Evolutionary conservation across 2,888 invertebrate species (phyloP).

Genomic region (Aphodius granarius): DNA sequence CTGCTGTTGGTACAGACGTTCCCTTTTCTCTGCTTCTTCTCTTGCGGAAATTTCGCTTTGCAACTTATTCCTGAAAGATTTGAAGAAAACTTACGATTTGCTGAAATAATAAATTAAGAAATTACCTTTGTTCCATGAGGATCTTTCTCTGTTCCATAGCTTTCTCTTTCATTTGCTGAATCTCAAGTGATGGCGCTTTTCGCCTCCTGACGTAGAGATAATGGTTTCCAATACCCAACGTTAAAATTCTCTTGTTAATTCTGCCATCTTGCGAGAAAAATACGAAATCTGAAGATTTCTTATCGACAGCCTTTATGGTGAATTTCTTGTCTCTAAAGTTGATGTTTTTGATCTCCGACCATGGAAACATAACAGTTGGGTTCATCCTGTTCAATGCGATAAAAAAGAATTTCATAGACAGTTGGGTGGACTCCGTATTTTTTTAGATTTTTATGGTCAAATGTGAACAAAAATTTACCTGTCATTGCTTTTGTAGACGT

Average conservation of each 20-base stretch:
- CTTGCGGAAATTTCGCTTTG: conserved; percentile 89
- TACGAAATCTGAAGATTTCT: conserved; percentile 97
- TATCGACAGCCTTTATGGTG: conserved; percentile 98
- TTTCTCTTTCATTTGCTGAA: conserved; percentile 99
- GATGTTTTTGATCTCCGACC: conserved; percentile 99
- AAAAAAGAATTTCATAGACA: not conserved
- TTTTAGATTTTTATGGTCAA: no score
- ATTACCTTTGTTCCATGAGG: conserved; percentile 85
- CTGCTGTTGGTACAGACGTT: conserved; percentile 92
- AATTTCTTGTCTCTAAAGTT: conserved; percentile 99
- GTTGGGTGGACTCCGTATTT: no score
- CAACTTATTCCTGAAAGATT: conserved; percentile 73
- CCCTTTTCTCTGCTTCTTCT: conserved; percentile 93
- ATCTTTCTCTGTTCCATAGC: conserved; percentile 90
- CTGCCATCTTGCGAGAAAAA: conserved; percentile 95
- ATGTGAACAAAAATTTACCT: conserved; percentile 69
- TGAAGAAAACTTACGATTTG: not conserved
- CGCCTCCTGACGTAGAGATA: conserved; percentile 97
- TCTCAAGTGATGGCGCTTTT: conserved; percentile 98
- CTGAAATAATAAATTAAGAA: not conserved
- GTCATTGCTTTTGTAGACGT: conserved; percentile 97
- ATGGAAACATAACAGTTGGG: conserved; percentile 97
- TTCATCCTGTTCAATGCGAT: conserved; percentile 67
- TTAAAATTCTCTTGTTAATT: conserved; percentile 96
- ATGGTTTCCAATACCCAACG: conserved; percentile 99